A percentile compares a stretch with the other conserved stretches of the same genome.
Evolutionary conservation across 2,113 vertebrate species (phyloP).

Genomic region (Verasper variegatus): DNA sequence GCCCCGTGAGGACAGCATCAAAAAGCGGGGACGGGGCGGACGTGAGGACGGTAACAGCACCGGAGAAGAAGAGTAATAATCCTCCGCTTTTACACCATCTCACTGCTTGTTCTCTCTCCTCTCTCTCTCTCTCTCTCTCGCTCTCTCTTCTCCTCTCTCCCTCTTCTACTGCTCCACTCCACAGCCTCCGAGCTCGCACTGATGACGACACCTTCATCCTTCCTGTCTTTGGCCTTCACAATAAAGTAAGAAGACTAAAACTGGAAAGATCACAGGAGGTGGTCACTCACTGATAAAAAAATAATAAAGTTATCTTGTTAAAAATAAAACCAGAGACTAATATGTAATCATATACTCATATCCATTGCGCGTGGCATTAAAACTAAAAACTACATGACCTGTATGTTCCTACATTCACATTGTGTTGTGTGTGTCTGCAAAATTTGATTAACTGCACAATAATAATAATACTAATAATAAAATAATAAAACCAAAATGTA

Average conservation of each 20-base stretch:
- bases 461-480: no score
- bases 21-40: slow-evolving; percentile 66
- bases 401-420: no score
- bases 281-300: no score
- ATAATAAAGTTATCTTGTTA: no score
- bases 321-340: no score
- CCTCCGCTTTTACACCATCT: slow-evolving; percentile 62
- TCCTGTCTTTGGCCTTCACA: slow-evolving; percentile 43
- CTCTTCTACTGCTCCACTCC: slow-evolving; percentile 47
- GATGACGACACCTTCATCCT: fast-evolving
- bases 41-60: slow-evolving; percentile 28
- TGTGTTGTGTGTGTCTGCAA: no score
- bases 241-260: slow-evolving; percentile 14
- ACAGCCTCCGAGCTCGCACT: fast-evolving
- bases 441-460: no score
- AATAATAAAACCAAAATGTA: no score
- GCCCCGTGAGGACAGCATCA: slow-evolving; percentile 83
- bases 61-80: slow-evolving; percentile 41
- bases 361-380: no score
- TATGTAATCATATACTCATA: no score
- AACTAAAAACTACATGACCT: no score
- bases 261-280: no score
- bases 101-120: slow-evolving; percentile 14
- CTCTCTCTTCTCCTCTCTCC: not conserved
- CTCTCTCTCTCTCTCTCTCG: slow-evolving; percentile 15